Conservation (phyloP, 2,113 vertebrate genomes). For the Gobiocypris rarus region DNA sequence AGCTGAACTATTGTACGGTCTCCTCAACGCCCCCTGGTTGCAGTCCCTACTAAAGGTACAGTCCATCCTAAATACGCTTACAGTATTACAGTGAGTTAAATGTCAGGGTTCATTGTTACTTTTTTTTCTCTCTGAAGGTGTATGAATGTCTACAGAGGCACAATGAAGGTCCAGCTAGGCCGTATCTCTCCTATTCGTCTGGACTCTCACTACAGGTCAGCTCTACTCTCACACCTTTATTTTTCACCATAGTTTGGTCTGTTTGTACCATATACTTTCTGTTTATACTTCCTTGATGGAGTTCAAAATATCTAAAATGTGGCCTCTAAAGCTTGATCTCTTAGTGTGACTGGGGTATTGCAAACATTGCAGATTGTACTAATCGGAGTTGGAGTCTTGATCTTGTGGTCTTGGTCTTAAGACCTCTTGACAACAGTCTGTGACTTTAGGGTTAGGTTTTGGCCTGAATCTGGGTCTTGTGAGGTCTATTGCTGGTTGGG, state of each 20-base stretch:
- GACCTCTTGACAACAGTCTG: neutral
- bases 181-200: slow-evolving; percentile 76
- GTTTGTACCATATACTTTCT: neutral
- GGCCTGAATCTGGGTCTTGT: neutral
- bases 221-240: neutral
- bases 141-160: slow-evolving; percentile 87
- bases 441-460: neutral
- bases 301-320: neutral
- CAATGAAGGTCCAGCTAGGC: slow-evolving; percentile 72
- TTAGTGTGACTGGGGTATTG: neutral
- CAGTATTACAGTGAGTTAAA: slow-evolving; percentile 13
- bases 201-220: slow-evolving; percentile 83
- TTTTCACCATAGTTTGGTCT: neutral
- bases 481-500: neutral
- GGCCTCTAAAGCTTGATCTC: neutral
- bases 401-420: neutral
- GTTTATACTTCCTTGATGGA: neutral
- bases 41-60: slow-evolving; percentile 89
- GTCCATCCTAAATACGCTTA: neutral
- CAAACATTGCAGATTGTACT: neutral
- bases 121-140: slow-evolving; percentile 71
- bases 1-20: slow-evolving; percentile 80
- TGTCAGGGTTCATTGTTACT: neutral
- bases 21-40: slow-evolving; percentile 87
- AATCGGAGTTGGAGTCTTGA: neutral